Conservation (phyloP, 2,888 invertebrate species). For the Acanthosepion lycidas region DNA sequence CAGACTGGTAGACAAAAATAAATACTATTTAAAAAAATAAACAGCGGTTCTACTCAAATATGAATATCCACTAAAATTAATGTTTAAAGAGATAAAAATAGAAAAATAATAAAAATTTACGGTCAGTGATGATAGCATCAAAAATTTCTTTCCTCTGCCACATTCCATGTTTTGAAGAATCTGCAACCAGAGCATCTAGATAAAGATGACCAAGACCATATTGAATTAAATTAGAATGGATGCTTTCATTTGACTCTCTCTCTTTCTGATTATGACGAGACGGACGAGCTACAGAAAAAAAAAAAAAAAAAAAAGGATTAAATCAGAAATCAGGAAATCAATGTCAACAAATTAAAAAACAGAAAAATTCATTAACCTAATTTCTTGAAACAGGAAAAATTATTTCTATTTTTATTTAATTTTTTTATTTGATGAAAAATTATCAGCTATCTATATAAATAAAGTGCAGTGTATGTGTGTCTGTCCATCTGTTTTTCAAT, state of each 20-base stretch:
- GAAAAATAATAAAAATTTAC: constrained; percentile 61
- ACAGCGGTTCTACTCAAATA: too few species aligned
- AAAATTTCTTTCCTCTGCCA: constrained; percentile 86
- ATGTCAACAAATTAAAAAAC: not conserved
- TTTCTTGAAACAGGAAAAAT: not conserved
- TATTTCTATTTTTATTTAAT: too few species aligned
- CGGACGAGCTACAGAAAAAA: constrained; percentile 72
- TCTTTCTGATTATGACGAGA: constrained; percentile 77
- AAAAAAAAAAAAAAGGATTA: constrained; percentile 1
- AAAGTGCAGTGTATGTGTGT: too few species aligned
- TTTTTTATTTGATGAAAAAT: too few species aligned
- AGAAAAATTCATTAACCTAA: not conserved
- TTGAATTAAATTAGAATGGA: constrained; percentile 89
- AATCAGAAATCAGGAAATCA: not conserved
- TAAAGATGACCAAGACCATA: constrained; percentile 86
- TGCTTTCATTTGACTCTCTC: constrained; percentile 84
- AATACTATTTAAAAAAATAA: too few species aligned
- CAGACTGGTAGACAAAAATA: too few species aligned
- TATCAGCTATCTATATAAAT: too few species aligned
- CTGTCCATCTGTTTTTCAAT: too few species aligned
- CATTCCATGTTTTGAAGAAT: constrained; percentile 85
- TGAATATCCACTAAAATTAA: too few species aligned
- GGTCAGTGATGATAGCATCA: constrained; percentile 96
- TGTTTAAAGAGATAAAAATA: not conserved
- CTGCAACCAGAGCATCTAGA: constrained; percentile 91